Percentiles rank a stretch among this genome's conserved stretches.
Evolutionary conservation across 2,888 invertebrate species (phyloP).

Genomic region (Tipula unca): DNA sequence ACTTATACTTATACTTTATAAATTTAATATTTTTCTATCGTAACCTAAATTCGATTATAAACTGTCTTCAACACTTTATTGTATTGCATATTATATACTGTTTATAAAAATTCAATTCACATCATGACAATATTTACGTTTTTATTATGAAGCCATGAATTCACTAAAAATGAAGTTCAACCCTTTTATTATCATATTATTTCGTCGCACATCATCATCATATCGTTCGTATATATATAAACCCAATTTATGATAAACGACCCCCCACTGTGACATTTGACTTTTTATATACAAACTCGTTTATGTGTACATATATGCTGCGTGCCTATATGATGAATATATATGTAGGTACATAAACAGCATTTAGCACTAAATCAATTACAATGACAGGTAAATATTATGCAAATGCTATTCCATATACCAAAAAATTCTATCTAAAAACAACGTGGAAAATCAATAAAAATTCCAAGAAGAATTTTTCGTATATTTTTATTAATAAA

Average conservation of each 20-base stretch:
- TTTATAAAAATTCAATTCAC: neutral
- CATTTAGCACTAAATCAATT: neutral
- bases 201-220: neutral
- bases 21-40: too few species aligned
- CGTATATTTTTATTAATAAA: neutral
- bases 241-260: neutral
- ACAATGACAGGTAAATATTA: conserved; percentile 8
- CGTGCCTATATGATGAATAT: neutral
- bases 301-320: neutral
- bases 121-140: neutral
- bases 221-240: neutral
- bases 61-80: too few species aligned
- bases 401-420: neutral
- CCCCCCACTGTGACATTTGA: neutral
- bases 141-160: neutral
- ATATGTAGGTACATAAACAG: too few species aligned
- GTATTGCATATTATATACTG: neutral
- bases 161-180: neutral
- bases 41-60: too few species aligned
- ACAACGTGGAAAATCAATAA: neutral
- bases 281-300: neutral
- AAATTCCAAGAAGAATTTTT: neutral
- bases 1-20: too few species aligned
- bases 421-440: neutral
- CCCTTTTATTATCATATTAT: neutral